Conservation (phyloP, 2,888 invertebrate genomes). For the Quadroppia sp. region DNA sequence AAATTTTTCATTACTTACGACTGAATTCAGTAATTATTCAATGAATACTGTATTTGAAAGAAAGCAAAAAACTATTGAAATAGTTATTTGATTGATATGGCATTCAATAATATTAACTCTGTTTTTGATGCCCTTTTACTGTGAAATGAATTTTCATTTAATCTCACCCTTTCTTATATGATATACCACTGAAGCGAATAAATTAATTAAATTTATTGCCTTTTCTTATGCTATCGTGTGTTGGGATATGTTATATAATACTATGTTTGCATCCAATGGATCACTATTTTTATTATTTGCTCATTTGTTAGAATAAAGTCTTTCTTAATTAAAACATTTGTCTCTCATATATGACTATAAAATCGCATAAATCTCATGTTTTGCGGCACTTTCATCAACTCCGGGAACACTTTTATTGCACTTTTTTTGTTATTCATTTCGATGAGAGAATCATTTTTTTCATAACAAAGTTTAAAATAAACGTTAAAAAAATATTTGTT, state of each 20-base stretch:
- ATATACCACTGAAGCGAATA: conserved; percentile 23
- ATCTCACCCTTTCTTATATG: neutral
- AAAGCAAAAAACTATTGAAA: neutral
- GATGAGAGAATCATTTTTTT: too few relatives aligned
- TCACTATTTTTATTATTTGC: conserved; percentile 24
- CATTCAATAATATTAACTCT: conserved; percentile 4
- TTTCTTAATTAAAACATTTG: conserved; percentile 31
- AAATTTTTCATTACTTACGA: too few relatives aligned
- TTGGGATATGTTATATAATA: neutral
- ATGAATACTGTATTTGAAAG: too few relatives aligned
- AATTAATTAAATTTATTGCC: conserved; percentile 26
- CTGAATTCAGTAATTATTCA: too few relatives aligned
- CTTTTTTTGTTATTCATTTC: too few relatives aligned
- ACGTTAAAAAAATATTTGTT: too few relatives aligned
- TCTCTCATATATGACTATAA: neutral
- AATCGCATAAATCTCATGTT: neutral
- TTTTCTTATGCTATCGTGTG: conserved; percentile 1
- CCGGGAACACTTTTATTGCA: too few relatives aligned
- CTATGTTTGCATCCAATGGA: neutral
- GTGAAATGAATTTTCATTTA: neutral
- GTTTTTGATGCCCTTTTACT: neutral
- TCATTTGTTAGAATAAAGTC: conserved; percentile 18
- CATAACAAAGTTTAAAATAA: too few relatives aligned
- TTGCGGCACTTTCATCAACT: neutral
- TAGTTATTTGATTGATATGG: neutral